Conservation (phyloP, 2,113 vertebrate species). For the Lucifuga dentata region DNA sequence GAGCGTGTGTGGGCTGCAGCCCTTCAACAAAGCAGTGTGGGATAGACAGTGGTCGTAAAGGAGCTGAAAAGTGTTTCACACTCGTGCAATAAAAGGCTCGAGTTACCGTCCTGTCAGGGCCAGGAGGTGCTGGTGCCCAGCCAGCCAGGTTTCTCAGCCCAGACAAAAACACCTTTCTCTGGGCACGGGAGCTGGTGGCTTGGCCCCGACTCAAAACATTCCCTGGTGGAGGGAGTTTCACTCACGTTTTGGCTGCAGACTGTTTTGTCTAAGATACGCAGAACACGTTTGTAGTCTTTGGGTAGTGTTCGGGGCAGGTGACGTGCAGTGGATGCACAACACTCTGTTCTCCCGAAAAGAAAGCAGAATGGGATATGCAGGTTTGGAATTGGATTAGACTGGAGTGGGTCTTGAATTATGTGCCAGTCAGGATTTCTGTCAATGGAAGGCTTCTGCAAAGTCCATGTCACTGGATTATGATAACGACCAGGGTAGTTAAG, state of each 20-base stretch:
- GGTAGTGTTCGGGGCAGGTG: slow-evolving; percentile 71
- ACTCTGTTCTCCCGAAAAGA: slow-evolving; percentile 28
- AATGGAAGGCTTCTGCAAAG: slow-evolving; percentile 25
- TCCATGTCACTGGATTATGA: slow-evolving; percentile 1
- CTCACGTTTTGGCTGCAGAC: slow-evolving; percentile 70
- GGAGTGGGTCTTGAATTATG: slow-evolving; percentile 47
- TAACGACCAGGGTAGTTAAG: background rate
- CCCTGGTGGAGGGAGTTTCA: slow-evolving; percentile 67
- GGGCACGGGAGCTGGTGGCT: slow-evolving; percentile 70
- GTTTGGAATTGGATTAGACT: slow-evolving; percentile 60
- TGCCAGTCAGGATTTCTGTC: slow-evolving; percentile 52
- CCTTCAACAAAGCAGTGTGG: slow-evolving; percentile 62
- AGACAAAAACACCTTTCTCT: slow-evolving; percentile 85
- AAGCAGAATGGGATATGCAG: slow-evolving; percentile 44
- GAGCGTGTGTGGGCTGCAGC: slow-evolving; percentile 66
- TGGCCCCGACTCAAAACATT: slow-evolving; percentile 75
- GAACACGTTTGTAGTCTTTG: slow-evolving; percentile 80
- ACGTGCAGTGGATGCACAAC: slow-evolving; percentile 45
- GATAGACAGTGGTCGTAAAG: slow-evolving; percentile 74
- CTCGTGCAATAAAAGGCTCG: slow-evolving; percentile 79
- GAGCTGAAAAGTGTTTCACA: slow-evolving; percentile 78
- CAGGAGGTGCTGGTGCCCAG: slow-evolving; percentile 51
- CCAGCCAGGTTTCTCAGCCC: slow-evolving; percentile 64
- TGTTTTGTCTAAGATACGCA: slow-evolving; percentile 82
- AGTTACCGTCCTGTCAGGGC: slow-evolving; percentile 75